phyloP scores from a whole-genome alignment of 2,888 invertebrate genomes.

The Philereme vetulata region DNA sequence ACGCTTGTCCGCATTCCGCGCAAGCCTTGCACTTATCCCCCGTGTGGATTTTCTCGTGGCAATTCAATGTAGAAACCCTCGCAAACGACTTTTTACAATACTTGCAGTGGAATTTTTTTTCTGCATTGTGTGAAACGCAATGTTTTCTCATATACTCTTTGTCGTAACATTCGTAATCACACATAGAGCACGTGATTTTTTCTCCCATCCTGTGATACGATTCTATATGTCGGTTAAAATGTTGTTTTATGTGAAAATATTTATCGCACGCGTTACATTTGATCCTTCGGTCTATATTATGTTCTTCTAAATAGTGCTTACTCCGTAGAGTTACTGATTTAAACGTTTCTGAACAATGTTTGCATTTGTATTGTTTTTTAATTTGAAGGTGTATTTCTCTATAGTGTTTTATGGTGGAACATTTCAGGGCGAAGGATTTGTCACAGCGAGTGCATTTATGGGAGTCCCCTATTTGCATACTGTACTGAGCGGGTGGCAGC shows the following conservation, averaged over 20 bases:
- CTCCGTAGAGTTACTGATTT: neutral
- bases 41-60: constrained; percentile 72
- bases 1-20: constrained; percentile 66
- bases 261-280: constrained; percentile 69
- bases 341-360: neutral
- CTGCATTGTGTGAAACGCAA: constrained; percentile 63
- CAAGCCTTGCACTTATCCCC: constrained; percentile 69
- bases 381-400: neutral
- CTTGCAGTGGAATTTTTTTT: constrained; percentile 69
- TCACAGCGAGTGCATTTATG: neutral
- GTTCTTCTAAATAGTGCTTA: constrained; percentile 58
- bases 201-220: constrained; percentile 71
- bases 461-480: neutral
- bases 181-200: constrained; percentile 58
- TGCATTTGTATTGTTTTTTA: neutral
- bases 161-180: constrained; percentile 65
- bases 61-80: constrained; percentile 57
- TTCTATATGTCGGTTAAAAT: constrained; percentile 61
- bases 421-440: neutral
- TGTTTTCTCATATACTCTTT: constrained; percentile 61
- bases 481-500: too few species aligned
- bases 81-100: constrained; percentile 74
- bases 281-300: constrained; percentile 62
- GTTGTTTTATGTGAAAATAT: constrained; percentile 54
- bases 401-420: neutral